These are phyloP conservation scores for Eutrigla gurnardus DNA, from an alignment of 2,797 vertebrate genomes.

Conservation along the genomic window DNA sequence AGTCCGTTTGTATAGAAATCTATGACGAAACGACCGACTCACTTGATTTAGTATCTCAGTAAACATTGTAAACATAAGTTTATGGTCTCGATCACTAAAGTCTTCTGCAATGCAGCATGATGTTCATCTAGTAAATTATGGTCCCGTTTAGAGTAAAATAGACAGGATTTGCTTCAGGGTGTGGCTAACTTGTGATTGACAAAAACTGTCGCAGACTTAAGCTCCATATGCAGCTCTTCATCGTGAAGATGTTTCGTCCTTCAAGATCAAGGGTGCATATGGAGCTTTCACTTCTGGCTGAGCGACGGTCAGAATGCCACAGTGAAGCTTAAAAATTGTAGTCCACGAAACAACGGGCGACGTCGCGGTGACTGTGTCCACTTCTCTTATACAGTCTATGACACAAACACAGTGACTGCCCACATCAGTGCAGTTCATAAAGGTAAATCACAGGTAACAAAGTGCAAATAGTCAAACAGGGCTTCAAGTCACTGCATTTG, in stretches of 20 bases:
- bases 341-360: neutral
- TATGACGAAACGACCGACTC: neutral
- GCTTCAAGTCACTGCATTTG: slow-evolving; percentile 32
- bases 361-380: neutral
- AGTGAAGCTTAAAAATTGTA: neutral
- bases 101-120: neutral
- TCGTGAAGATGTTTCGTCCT: no score
- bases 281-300: neutral
- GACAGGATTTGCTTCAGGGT: neutral
- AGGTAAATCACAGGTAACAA: slow-evolving; percentile 35
- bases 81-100: no score
- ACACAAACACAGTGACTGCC: slow-evolving; percentile 19
- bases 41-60: neutral
- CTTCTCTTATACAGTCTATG: neutral
- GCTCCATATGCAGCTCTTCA: no score
- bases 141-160: neutral
- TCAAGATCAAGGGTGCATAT: no score
- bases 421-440: slow-evolving; percentile 28
- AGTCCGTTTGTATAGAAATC: neutral
- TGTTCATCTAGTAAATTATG: neutral
- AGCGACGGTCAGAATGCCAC: neutral
- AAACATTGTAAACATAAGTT: neutral
- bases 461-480: slow-evolving; percentile 53
- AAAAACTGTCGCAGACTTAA: no score
- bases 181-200: neutral